phyloP scores from a whole-genome alignment of 2,797 vertebrate genomes.

The Varecia variegata region DNA sequence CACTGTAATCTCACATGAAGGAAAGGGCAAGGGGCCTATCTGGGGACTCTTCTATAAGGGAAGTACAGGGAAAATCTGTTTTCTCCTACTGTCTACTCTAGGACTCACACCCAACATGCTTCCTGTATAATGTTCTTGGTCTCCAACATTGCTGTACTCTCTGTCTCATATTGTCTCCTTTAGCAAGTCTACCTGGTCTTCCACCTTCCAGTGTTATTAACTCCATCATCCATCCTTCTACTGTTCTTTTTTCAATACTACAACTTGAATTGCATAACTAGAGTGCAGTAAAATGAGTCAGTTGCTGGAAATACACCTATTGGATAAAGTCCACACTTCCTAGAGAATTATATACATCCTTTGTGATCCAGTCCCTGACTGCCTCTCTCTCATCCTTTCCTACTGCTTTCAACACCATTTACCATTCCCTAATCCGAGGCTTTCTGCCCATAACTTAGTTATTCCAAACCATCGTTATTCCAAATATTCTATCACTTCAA shows the following conservation, averaged over 20 bases:
- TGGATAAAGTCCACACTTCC: neutral
- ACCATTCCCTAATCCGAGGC: accelerated
- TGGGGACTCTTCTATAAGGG: neutral
- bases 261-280: neutral
- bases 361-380: neutral
- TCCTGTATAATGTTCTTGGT: neutral
- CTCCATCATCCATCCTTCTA: neutral
- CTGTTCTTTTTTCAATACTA: neutral
- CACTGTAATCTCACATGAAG: too few species aligned
- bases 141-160: neutral
- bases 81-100: neutral
- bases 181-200: neutral
- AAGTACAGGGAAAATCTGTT: neutral
- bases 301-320: neutral
- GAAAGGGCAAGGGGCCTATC: neutral
- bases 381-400: neutral
- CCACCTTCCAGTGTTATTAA: neutral
- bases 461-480: neutral
- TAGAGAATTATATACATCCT: neutral
- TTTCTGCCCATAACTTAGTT: neutral
- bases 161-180: neutral
- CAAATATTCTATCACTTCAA: neutral
- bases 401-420: neutral
- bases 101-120: neutral
- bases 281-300: neutral